Evolutionary conservation across 2,888 invertebrate species (phyloP).

Genomic region (Synanthedon andrenaeformis): DNA sequence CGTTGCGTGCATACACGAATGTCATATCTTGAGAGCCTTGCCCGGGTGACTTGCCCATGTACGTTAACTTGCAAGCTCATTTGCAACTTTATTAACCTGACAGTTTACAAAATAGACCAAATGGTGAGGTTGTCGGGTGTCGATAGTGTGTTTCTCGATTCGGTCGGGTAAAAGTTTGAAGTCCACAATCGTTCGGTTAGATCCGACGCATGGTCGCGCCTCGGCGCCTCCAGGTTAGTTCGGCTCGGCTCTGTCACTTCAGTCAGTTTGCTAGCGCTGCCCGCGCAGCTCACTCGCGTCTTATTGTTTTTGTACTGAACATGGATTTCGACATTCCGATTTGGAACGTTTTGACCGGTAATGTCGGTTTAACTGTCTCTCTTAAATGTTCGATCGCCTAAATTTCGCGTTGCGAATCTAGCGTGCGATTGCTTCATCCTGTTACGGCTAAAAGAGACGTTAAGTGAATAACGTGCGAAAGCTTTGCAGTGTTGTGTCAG

Average conservation of each 20-base stretch:
- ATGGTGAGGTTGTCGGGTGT: constrained; percentile 14
- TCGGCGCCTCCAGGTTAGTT: constrained; percentile 16
- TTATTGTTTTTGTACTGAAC: constrained; percentile 15
- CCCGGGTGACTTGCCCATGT: constrained; percentile 52
- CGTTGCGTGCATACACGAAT: constrained; percentile 38
- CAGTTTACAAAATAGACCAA: constrained; percentile 28
- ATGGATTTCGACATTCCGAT: constrained; percentile 35
- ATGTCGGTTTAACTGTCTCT: constrained; percentile 55
- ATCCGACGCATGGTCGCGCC: constrained; percentile 44
- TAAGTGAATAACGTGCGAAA: constrained; percentile 56
- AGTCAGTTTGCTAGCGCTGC: constrained; percentile 60
- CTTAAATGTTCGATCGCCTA: constrained; percentile 45
- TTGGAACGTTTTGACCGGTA: constrained; percentile 61
- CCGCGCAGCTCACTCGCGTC: constrained; percentile 61
- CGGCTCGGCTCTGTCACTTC: too few species aligned
- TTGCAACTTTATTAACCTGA: constrained; percentile 49
- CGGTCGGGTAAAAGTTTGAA: constrained; percentile 61
- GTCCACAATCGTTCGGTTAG: constrained; percentile 44
- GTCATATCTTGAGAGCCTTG: constrained; percentile 53
- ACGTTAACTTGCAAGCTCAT: constrained; percentile 48
- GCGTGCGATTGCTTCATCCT: constrained; percentile 53
- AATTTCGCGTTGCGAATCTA: constrained; percentile 58
- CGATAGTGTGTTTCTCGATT: constrained; percentile 31
- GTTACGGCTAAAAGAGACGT: constrained; percentile 50
- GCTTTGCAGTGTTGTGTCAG: constrained; percentile 47